These are phyloP conservation scores for Temnothorax ravouxi DNA, from an alignment of 2,888 invertebrate species.

Conservation along the genomic window DNA sequence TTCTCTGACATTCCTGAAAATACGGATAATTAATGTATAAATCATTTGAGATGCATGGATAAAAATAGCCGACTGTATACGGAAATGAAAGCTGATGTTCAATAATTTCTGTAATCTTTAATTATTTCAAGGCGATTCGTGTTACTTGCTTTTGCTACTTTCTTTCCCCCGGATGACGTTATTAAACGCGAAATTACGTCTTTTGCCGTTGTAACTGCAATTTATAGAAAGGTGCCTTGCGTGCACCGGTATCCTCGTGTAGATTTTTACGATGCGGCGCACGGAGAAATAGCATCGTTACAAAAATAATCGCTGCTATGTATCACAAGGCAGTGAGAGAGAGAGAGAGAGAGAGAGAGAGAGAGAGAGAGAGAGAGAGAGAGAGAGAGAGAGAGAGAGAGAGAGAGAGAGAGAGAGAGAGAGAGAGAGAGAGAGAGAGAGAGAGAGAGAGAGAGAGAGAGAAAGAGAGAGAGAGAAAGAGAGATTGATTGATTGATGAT, in stretches of 20 bases:
- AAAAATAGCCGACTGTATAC: conserved; percentile 30
- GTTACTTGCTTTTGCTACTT: background rate
- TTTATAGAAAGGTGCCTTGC: conserved; percentile 44
- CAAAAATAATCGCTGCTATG: conserved; percentile 51
- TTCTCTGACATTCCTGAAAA: conserved; percentile 66
- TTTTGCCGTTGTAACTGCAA: conserved; percentile 44
- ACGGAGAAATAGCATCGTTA: conserved; percentile 54
- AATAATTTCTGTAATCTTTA: conserved; percentile 41
- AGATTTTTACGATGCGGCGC: conserved; percentile 44
- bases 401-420: no score
- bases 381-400: no score
- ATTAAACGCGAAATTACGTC: conserved; percentile 43
- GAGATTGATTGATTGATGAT: no score
- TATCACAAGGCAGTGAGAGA: conserved; percentile 13
- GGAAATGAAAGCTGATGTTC: conserved; percentile 19
- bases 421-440: no score
- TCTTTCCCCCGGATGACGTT: background rate
- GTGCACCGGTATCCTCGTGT: conserved; percentile 32
- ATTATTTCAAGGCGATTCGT: conserved; percentile 18
- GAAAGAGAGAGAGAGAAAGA: no score
- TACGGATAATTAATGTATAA: conserved; percentile 52
- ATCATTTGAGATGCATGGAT: conserved; percentile 42
- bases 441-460: no score
- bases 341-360: background rate
- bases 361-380: no score